A percentile compares a stretch with the other conserved stretches of the same genome.
Conservation (phyloP, 2,797 vertebrate species). For the Orientallactaga sibirica region DNA sequence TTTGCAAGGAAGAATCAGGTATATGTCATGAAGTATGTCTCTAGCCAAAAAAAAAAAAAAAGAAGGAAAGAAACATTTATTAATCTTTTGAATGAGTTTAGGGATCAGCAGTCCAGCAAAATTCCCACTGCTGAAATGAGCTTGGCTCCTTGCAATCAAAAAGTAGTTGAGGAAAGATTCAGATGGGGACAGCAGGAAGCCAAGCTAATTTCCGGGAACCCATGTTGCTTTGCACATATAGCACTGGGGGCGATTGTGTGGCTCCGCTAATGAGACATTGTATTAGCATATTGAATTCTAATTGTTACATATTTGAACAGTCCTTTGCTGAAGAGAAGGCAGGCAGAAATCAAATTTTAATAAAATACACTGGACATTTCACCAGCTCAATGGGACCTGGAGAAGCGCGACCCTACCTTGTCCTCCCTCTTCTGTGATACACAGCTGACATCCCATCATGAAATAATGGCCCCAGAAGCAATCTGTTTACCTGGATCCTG, state of each 20-base stretch:
- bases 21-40: background rate
- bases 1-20: constrained; percentile 28
- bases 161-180: constrained; percentile 57
- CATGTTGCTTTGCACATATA: background rate
- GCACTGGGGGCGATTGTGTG: constrained; percentile 30
- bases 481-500: constrained; percentile 34
- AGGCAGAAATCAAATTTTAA: constrained; percentile 14
- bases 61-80: constrained; percentile 36
- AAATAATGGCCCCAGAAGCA: constrained; percentile 43
- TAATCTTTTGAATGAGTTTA: constrained; percentile 67
- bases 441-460: background rate
- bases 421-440: background rate
- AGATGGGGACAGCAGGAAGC: constrained; percentile 42
- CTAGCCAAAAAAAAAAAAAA: background rate
- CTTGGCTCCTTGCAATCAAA: constrained; percentile 53
- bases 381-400: background rate
- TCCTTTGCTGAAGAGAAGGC: constrained; percentile 31
- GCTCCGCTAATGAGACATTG: constrained; percentile 70
- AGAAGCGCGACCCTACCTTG: background rate
- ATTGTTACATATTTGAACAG: constrained; percentile 43
- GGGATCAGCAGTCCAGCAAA: constrained; percentile 50
- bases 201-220: constrained; percentile 65
- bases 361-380: background rate
- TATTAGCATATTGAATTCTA: constrained; percentile 65
- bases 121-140: constrained; percentile 46